Conservation (phyloP, 2,113 vertebrate genomes). For the Alces alces region DNA sequence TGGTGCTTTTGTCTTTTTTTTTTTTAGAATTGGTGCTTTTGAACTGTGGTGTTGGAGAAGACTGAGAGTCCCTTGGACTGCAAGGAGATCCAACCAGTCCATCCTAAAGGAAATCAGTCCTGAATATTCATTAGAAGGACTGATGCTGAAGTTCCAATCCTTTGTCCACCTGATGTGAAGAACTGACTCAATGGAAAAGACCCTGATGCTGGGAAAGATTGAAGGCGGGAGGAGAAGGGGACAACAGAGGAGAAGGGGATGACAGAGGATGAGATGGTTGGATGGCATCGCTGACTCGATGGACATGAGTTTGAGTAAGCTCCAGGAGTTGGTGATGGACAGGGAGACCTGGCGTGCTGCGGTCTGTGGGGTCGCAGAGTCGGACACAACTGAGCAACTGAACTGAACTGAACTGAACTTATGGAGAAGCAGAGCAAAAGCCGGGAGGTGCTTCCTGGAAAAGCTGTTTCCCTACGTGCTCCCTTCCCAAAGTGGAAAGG, state of each 20-base stretch:
- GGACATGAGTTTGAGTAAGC: neutral
- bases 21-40: neutral
- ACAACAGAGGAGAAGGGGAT: neutral
- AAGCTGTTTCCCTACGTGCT: neutral
- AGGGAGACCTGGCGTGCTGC: too few species aligned
- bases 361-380: too few species aligned
- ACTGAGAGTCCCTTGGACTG: neutral
- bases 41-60: neutral
- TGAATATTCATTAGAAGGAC: neutral
- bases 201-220: neutral
- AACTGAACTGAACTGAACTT: neutral
- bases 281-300: neutral
- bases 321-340: too few species aligned
- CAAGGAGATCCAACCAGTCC: neutral
- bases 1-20: neutral
- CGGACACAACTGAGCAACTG: neutral
- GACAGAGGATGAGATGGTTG: neutral
- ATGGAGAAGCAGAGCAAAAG: neutral
- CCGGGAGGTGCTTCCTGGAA: neutral
- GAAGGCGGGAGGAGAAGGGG: neutral
- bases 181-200: neutral
- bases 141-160: neutral
- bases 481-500: neutral
- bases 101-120: neutral
- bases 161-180: neutral